phyloP scores from a whole-genome alignment of 2,113 vertebrate species.

The Piprites chloris region DNA sequence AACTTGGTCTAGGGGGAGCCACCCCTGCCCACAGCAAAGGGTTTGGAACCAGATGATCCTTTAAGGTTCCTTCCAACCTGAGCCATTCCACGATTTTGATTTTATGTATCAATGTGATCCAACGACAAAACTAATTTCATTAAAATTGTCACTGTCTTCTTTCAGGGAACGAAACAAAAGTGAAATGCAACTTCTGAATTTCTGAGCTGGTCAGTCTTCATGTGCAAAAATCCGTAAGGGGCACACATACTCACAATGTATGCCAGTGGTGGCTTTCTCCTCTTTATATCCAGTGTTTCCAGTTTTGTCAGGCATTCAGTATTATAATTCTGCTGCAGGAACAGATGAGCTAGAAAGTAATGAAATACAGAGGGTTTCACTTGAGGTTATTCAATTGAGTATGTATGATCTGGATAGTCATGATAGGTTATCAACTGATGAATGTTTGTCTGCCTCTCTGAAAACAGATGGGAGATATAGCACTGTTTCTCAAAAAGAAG shows the following conservation, averaged over 20 bases:
- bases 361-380: background rate
- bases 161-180: background rate
- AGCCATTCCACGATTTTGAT: background rate
- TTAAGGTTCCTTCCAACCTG: background rate
- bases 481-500: background rate
- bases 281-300: background rate
- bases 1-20: background rate
- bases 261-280: background rate
- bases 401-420: background rate
- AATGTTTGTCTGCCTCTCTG: background rate
- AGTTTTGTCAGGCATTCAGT: background rate
- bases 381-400: background rate
- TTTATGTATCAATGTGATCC: background rate
- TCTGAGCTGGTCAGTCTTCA: background rate
- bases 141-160: background rate
- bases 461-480: background rate
- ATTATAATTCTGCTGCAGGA: background rate
- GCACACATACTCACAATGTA: fast-evolving
- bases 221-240: background rate
- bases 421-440: background rate
- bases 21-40: no score
- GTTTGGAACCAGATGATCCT: background rate
- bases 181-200: background rate
- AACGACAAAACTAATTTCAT: background rate
- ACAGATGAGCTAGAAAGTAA: background rate